phyloP scores from a whole-genome alignment of 2,797 vertebrate genomes.

The Salmo trutta region DNA sequence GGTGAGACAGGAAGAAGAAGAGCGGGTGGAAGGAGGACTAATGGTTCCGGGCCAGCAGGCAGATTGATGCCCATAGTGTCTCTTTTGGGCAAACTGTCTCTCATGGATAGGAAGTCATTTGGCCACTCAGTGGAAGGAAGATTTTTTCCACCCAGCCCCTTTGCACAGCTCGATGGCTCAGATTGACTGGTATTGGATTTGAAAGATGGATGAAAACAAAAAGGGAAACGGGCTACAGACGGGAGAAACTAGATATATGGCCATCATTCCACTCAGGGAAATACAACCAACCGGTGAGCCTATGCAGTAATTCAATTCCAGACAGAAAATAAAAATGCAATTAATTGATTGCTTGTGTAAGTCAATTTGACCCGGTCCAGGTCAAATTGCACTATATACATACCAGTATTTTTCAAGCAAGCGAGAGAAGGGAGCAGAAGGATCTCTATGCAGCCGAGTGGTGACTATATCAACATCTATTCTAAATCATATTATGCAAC shows the following conservation, averaged over 20 bases:
- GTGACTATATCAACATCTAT: background rate
- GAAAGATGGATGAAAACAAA: conserved; percentile 30
- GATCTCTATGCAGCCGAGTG: background rate
- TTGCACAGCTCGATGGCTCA: conserved; percentile 30
- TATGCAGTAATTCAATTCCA: background rate
- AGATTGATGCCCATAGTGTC: conserved; percentile 36
- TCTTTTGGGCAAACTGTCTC: conserved; percentile 33
- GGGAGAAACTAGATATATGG: background rate
- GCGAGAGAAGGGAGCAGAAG: background rate
- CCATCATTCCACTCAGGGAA: background rate
- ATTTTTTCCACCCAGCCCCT: conserved; percentile 20
- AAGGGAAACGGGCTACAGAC: conserved; percentile 1
- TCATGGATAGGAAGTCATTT: conserved; percentile 34
- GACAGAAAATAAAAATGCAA: background rate
- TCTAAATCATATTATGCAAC: background rate
- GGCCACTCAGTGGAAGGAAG: conserved; percentile 18
- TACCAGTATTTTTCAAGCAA: background rate
- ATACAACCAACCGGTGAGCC: background rate
- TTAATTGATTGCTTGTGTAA: conserved; percentile 8
- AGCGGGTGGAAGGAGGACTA: conserved; percentile 2
- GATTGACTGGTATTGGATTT: conserved; percentile 30
- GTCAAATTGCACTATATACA: background rate
- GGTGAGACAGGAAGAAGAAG: background rate
- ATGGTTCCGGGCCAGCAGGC: conserved; percentile 35
- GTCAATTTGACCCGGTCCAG: background rate